Evolutionary conservation across 1,140 invertebrate species (phyloP), one percentile per base, ranked within the genome.

Genomic region (Zaprionus africanus): DNA sequence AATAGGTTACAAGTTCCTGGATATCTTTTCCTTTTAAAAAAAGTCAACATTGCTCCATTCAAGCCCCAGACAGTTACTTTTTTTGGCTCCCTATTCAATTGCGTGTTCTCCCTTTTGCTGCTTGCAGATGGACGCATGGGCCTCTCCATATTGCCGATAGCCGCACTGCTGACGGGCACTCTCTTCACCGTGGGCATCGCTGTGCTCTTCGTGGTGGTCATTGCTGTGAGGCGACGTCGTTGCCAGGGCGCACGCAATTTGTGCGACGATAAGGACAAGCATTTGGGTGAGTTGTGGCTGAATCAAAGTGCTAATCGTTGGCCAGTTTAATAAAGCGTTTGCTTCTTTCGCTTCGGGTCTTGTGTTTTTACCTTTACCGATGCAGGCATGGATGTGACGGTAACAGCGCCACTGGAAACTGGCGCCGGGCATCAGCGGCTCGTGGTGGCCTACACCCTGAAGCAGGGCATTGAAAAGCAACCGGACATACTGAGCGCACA

Each of bases 131-230:
- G 94, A 49, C 93, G 91, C 57, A 94, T 93, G 51, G 94, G 94
- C 34, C 93, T 95, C 5, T 95, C 94, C 56, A 93, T 95, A 70
- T 84, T 96, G 46, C 95, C 95, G 9, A 82, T 96, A 34, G 94
- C 95, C 43, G 93, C 95, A 26, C 91, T 95, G 31, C 84, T 95
- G 15, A 94, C 95, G 28, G 95, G 95, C 11, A 94, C 94, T 17
- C 80, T 96, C 4, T 93, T 96, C 65, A 95, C 94, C 3, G 91
- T 96, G n/a, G 94, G 94, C 59, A 93, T 95, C 51, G 95, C 94
- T 5, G 94, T 95, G 11, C 90, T 96, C 1, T 94, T 95, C 28
- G 94, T 96, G 53, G 94, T 95, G 67, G 93, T 96, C 15, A 86
- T 94, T 51, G 94, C 94, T 4, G 92, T 94, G 36, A 91, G 94